phyloP scores from a whole-genome alignment of 2,113 vertebrate species.

The Neodon shergylaensis region DNA sequence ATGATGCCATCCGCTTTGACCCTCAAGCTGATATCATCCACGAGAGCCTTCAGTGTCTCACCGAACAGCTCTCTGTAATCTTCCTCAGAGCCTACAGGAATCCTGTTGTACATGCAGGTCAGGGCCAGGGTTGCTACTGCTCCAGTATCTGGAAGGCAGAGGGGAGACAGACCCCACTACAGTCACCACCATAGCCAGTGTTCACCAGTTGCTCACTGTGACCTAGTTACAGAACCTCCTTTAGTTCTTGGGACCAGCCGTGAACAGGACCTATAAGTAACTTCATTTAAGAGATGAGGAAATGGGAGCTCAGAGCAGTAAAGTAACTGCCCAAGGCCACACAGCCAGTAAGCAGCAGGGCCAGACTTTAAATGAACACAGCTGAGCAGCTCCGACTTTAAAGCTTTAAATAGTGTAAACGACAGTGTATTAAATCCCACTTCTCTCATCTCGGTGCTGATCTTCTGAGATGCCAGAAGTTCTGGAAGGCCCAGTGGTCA shows the following conservation, averaged over 20 bases:
- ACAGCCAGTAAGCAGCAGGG: not conserved
- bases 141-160: conserved; percentile 77
- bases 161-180: not conserved
- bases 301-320: not conserved
- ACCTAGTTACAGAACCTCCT: not conserved
- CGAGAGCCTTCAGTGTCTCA: not conserved
- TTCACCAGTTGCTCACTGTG: not conserved
- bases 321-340: not conserved
- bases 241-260: not conserved
- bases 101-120: conserved; percentile 69
- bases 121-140: conserved; percentile 78
- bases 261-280: not conserved
- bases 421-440: fast-evolving
- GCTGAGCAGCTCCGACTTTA: not conserved
- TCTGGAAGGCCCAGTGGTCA: not conserved
- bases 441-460: not conserved
- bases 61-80: conserved; percentile 27
- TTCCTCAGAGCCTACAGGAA: not conserved
- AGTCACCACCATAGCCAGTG: not conserved
- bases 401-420: not conserved
- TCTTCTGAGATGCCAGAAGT: not conserved
- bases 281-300: not conserved
- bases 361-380: not conserved
- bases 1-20: conserved; percentile 73
- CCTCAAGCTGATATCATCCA: conserved; percentile 61